These are phyloP conservation scores for Heliconius ethilla DNA, from an alignment of 2,888 invertebrate species.

Conservation along the genomic window DNA sequence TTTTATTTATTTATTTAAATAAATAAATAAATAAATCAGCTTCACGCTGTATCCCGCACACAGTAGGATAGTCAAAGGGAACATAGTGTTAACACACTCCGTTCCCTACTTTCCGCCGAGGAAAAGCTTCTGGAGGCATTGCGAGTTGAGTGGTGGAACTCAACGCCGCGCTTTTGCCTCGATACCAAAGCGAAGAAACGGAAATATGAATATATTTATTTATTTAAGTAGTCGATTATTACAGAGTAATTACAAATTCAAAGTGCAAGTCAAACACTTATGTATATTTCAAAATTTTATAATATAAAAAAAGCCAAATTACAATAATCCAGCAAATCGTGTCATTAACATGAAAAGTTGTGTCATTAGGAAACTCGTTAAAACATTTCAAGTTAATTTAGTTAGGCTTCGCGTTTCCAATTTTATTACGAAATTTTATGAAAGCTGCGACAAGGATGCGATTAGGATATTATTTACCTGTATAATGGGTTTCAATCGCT, in stretches of 20 bases:
- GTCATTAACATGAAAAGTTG: constrained; percentile 37
- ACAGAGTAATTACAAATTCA: too few species aligned
- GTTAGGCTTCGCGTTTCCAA: constrained; percentile 33
- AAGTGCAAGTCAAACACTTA: too few species aligned
- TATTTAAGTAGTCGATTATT: too few species aligned
- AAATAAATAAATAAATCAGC: neutral
- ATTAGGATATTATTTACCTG: constrained; percentile 23
- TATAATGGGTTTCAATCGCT: neutral
- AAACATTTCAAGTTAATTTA: constrained; percentile 36
- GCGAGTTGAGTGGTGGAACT: too few species aligned
- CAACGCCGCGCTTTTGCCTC: too few species aligned
- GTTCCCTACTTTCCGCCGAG: too few species aligned
- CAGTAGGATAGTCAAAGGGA: neutral
- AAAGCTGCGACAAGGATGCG: constrained; percentile 17
- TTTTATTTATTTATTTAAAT: too few species aligned
- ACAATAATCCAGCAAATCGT: neutral
- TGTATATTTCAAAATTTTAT: too few species aligned
- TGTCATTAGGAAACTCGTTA: constrained; percentile 38
- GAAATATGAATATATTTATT: too few species aligned
- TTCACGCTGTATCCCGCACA: neutral
- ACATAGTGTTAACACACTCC: neutral
- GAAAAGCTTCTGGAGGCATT: too few species aligned
- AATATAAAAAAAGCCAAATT: neutral
- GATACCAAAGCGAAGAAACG: too few species aligned
- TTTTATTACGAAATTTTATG: constrained; percentile 28